These are phyloP conservation scores for Myrmecobius fasciatus DNA, from an alignment of 2,113 vertebrate genomes.

Conservation along the genomic window DNA sequence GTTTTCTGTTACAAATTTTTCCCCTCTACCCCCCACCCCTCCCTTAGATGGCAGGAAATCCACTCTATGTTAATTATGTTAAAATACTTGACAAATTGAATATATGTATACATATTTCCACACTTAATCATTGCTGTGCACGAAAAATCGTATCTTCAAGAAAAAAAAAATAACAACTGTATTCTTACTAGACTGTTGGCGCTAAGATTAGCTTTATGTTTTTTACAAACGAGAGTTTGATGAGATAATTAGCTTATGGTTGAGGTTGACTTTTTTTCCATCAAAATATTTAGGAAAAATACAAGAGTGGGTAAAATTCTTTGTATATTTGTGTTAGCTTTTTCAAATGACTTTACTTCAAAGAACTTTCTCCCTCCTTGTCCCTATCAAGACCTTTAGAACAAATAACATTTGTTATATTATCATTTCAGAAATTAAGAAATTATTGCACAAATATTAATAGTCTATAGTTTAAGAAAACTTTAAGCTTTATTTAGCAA, in stretches of 20 bases:
- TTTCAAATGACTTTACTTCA: neutral
- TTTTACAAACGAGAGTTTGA: conserved; percentile 59
- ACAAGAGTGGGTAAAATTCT: conserved; percentile 4
- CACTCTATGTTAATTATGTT: too few species aligned
- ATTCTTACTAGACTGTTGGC: conserved; percentile 59
- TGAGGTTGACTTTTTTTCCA: conserved; percentile 2
- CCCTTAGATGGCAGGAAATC: too few species aligned
- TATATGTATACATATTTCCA: too few species aligned
- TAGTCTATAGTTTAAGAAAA: neutral
- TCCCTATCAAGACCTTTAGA: neutral
- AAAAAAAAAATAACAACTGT: conserved; percentile 30
- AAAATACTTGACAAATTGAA: too few species aligned
- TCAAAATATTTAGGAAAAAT: conserved; percentile 30
- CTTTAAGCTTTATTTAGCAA: neutral
- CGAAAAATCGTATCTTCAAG: too few species aligned
- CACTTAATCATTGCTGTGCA: too few species aligned
- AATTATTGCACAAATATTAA: conserved; percentile 9
- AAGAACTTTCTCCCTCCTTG: neutral
- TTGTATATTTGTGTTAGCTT: neutral
- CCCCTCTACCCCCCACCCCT: too few species aligned
- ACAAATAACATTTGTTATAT: neutral
- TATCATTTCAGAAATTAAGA: neutral
- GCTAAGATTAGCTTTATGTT: conserved; percentile 58
- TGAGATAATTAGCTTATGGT: conserved; percentile 41
- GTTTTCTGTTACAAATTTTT: too few species aligned